Evolutionary conservation across 2,113 vertebrate species (phyloP).

Genomic region (Hiodon tergisus): DNA sequence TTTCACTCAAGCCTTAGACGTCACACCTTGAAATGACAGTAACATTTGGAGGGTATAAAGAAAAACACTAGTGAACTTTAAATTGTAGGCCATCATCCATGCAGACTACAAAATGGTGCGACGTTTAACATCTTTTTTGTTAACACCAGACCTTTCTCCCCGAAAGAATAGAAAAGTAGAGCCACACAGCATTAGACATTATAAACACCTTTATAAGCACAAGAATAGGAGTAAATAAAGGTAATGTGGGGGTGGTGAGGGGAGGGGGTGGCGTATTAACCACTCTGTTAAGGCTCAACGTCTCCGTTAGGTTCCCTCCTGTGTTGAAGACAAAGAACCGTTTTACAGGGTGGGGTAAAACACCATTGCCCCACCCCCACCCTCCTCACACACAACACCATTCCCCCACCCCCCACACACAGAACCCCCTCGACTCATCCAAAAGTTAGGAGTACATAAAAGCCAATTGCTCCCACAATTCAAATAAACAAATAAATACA

Average conservation of each 20-base stretch:
- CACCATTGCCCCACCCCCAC: constrained; percentile 34
- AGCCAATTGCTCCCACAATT: constrained; percentile 44
- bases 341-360: constrained; percentile 36
- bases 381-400: constrained; percentile 30
- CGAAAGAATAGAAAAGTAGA: not conserved
- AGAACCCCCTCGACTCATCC: constrained; percentile 40
- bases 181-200: not conserved
- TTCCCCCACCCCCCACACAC: constrained; percentile 32
- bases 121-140: not conserved
- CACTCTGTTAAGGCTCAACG: constrained; percentile 41
- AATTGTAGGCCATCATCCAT: not conserved
- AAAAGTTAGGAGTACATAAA: constrained; percentile 45
- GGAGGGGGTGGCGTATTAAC: constrained; percentile 28
- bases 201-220: constrained; percentile 2
- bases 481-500: constrained; percentile 48
- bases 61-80: too few relatives aligned
- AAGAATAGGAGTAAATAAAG: constrained; percentile 1
- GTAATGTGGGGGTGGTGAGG: not conserved
- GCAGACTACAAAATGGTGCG: not conserved
- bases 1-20: not conserved
- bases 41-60: not conserved
- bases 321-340: constrained; percentile 49
- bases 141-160: not conserved
- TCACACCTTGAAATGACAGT: not conserved
- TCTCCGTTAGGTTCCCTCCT: constrained; percentile 64